These are phyloP conservation scores for Halcyon leucocephala DNA, from an alignment of 2,797 vertebrate species.

Conservation along the genomic window DNA sequence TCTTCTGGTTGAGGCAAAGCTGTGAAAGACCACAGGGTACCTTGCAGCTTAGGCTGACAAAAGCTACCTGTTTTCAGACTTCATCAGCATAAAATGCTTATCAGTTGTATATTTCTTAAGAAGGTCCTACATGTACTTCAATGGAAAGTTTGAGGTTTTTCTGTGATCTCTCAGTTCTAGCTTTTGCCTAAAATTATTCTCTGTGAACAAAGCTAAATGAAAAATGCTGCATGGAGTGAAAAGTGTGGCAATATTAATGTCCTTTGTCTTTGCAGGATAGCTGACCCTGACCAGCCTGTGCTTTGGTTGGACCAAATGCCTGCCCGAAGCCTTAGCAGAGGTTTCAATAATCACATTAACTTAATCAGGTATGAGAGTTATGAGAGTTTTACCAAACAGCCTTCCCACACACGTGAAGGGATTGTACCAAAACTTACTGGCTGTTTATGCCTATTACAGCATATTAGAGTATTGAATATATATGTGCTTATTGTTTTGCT, in stretches of 20 bases:
- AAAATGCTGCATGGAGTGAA: not conserved
- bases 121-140: rapidly evolving
- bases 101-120: not conserved
- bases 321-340: constrained; percentile 91
- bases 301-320: constrained; percentile 99
- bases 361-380: constrained; percentile 91
- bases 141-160: not conserved
- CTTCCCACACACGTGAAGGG: not conserved
- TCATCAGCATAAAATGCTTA: not conserved
- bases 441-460: not conserved
- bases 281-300: constrained; percentile 97
- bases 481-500: not conserved
- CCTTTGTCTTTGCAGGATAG: constrained; percentile 83
- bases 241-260: not conserved
- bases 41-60: not conserved
- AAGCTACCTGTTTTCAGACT: not conserved
- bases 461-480: not conserved
- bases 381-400: not conserved
- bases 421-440: not conserved
- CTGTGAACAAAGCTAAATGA: not conserved
- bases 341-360: constrained; percentile 98
- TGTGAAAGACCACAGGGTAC: not conserved
- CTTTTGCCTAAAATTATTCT: not conserved
- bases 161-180: not conserved
- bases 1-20: not conserved